These are phyloP conservation scores for Halcyon smyrnensis DNA, from an alignment of 2,797 vertebrate species.

Conservation along the genomic window DNA sequence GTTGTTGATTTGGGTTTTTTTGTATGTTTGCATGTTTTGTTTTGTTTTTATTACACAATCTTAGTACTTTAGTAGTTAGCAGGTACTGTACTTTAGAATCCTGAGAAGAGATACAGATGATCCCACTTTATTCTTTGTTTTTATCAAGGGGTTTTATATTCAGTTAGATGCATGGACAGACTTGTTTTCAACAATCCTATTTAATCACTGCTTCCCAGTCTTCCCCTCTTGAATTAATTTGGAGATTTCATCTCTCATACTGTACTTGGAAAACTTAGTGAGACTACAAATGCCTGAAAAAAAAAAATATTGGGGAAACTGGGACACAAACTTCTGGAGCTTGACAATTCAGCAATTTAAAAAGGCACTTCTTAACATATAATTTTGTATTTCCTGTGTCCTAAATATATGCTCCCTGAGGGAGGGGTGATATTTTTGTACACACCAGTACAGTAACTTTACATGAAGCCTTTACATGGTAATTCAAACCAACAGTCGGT, in stretches of 20 bases:
- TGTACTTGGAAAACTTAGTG: neutral
- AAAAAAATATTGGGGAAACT: constrained; percentile 8
- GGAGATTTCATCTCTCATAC: neutral
- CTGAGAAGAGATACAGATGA: neutral
- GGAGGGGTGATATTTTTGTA: neutral
- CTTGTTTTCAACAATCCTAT: neutral
- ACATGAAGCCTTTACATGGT: neutral
- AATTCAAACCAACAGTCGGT: neutral
- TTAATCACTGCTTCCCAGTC: neutral
- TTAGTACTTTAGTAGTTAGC: neutral
- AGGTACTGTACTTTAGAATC: neutral
- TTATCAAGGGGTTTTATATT: neutral
- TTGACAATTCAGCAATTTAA: neutral
- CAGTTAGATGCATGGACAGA: neutral
- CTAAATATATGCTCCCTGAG: neutral
- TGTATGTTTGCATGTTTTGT: neutral
- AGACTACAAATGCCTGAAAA: neutral
- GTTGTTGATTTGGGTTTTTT: too few species aligned
- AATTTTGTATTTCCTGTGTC: neutral
- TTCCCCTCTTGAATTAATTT: neutral
- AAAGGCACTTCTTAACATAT: neutral
- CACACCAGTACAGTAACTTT: neutral
- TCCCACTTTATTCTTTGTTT: neutral
- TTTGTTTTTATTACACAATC: neutral
- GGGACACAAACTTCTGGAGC: neutral